Evolutionary conservation across 2,113 vertebrate genomes (phyloP), one percentile per base, ranked within the genome.

Genomic region (Lichenostomus cassidix): DNA sequence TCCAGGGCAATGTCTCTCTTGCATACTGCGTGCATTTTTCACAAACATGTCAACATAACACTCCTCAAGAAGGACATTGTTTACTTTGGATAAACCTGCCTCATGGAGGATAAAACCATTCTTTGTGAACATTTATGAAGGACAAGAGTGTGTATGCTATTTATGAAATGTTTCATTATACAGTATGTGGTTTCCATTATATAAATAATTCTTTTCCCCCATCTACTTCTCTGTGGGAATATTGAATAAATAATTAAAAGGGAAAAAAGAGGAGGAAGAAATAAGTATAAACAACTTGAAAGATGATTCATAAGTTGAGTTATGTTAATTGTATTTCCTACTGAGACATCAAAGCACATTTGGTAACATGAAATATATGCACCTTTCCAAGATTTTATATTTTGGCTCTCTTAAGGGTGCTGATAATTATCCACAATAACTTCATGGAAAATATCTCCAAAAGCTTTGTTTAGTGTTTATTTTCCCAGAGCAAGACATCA

Each of bases 251-350:
- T 95, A 97, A 96, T 95, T 96, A 82, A 88, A 90, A 39, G 44
- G 2, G 2, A 4, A 58, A 87, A 87, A 92, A 55, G 68, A 81
- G 76, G 71, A 92, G 65, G 83, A 95, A 94, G 79, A 94, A 95
- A 89, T 92, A 90, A 95, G 91, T 89, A 90, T 91, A 97, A 97
- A 95, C 95, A 97, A 87, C 62, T 95, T 80, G 83, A 96, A 93
- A 92, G 85, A 93, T 93, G 88, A 96, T 93, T 96, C 90, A 90
- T 95, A 94, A 83, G 68, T 89, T 78, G 52, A 90, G 83, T 87
- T 91, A 96, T 81, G 83, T 64, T 95, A 95, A 94, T 94, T 95
- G 60, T 71, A 75, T 91, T 95, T 95, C 91, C 80, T 92, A 87
- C 41, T 22, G 68, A 82, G 87, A 96, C 87, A 94, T 92, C 87